phyloP scores from a whole-genome alignment of 2,888 invertebrate species.

The Campoplex capitator region DNA sequence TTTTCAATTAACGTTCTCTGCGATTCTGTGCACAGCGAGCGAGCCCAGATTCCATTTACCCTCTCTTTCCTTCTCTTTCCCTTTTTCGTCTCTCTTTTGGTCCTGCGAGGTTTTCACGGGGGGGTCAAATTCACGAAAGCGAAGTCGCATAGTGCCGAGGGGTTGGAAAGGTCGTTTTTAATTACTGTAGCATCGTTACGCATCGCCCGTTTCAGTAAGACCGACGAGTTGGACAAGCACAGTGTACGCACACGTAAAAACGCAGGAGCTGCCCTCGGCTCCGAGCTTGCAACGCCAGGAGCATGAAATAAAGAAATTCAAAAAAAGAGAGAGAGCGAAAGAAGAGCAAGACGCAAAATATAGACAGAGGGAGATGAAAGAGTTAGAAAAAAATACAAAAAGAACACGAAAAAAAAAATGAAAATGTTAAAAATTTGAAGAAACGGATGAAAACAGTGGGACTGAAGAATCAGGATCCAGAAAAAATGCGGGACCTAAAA shows the following conservation, averaged over 20 bases:
- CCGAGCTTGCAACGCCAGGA: conserved; percentile 24
- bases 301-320: conserved; percentile 41
- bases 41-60: not conserved
- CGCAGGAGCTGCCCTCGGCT: conserved; percentile 2
- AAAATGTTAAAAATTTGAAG: not conserved
- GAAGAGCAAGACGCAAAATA: not conserved
- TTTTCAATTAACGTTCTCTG: conserved; percentile 80
- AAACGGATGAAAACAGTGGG: not conserved
- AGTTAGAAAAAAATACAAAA: too few species aligned
- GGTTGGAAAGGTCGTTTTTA: conserved; percentile 77
- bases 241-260: conserved; percentile 36
- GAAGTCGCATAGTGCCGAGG: conserved; percentile 59
- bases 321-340: conserved; percentile 12
- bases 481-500: not conserved
- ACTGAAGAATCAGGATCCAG: not conserved
- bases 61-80: conserved; percentile 16
- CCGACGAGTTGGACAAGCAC: conserved; percentile 59
- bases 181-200: conserved; percentile 82
- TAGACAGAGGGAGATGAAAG: not conserved
- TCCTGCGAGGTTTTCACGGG: conserved; percentile 41
- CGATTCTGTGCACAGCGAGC: conserved; percentile 46
- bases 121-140: conserved; percentile 54
- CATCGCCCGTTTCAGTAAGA: conserved; percentile 77
- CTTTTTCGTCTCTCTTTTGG: conserved; percentile 41
- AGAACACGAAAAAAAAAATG: too few species aligned